Percentiles rank a stretch among this genome's conserved stretches.
phyloP scores from a whole-genome alignment of 2,113 vertebrate species.

The Crotalus tigris region DNA sequence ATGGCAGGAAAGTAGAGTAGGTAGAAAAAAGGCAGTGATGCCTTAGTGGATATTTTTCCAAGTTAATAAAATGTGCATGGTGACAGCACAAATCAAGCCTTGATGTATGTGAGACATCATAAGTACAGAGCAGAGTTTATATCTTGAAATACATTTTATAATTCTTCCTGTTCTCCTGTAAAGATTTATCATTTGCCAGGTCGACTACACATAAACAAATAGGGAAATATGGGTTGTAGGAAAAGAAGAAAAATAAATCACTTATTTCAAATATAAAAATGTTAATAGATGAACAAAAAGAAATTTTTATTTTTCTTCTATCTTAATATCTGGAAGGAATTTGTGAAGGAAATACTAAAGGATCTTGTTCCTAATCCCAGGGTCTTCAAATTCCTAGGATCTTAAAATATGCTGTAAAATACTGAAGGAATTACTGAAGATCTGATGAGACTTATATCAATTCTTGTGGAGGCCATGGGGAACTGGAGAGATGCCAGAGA shows the following conservation, averaged over 20 bases:
- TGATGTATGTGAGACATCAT: background rate
- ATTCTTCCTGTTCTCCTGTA: background rate
- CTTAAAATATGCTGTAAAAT: background rate
- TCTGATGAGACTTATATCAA: background rate
- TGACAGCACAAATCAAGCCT: background rate
- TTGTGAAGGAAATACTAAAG: background rate
- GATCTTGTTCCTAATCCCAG: background rate
- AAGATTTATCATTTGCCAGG: background rate
- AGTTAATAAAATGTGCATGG: background rate
- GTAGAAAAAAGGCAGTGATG: background rate
- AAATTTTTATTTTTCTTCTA: background rate
- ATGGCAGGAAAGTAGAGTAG: background rate
- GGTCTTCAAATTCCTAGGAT: background rate
- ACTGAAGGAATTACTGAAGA: background rate
- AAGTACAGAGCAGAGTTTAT: background rate
- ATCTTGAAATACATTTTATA: background rate
- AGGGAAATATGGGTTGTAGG: background rate
- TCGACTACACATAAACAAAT: background rate
- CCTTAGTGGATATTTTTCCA: background rate
- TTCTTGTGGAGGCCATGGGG: background rate
- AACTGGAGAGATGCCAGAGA: background rate
- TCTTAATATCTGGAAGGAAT: background rate
- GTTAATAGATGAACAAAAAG: background rate
- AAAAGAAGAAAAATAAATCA: background rate
- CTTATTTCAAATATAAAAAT: background rate